Base-by-base conservation (phyloP, 1,140 invertebrate genomes). In the Sweltsa coloradensis region DNA sequence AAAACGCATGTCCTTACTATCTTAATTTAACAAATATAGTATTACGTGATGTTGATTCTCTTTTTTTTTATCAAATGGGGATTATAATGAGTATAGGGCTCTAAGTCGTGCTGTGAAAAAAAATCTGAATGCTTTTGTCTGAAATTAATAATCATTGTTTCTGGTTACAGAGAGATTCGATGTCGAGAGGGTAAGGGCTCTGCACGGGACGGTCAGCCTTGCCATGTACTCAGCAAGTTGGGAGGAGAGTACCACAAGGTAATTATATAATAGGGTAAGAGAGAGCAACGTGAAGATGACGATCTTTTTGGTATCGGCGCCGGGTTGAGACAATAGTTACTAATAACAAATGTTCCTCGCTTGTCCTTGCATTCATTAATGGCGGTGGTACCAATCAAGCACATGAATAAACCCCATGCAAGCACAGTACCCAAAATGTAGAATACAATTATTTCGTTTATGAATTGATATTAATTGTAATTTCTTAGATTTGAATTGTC, bases 171-270 rank as follows among this genome's bases (percentile, higher is more conserved):
- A 37, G 59, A 63, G 27, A 55, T 56, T 47, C 63, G 63, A 29
- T 75, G 73, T 47, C 58, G 67, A 34, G 55, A 55, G 36, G 73
- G 73, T 13, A 73, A 71, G 50, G 56, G 58, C 13, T 62, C 67
- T 16, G 73, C 73, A 0, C 62, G 64, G 16, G 53, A 58, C 22
- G 70, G 69, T 25, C 41, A 55, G 3, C 62, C 60, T 13, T 74
- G 72, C 37, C 43, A 47, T 2, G 31, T 51, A 5, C 55, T 50
- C n/a, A 51, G 24, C 24, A 55, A 53, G 6, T 51, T 54, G 18
- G 56, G 58, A 3, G 64, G 64, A 13, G 63, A 70, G 39, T 62
- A 63, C 37, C 62, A 66, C 23, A 58, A 62, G 50, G 58, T 59
- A 45, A 42, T 4, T 45, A 5, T 13, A 14, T 19, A 13, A 26